Percentiles rank a stretch among this genome's conserved stretches.
These are phyloP conservation scores for Amazona finschi DNA, from an alignment of 2,797 vertebrate genomes.

Conservation along the genomic window DNA sequence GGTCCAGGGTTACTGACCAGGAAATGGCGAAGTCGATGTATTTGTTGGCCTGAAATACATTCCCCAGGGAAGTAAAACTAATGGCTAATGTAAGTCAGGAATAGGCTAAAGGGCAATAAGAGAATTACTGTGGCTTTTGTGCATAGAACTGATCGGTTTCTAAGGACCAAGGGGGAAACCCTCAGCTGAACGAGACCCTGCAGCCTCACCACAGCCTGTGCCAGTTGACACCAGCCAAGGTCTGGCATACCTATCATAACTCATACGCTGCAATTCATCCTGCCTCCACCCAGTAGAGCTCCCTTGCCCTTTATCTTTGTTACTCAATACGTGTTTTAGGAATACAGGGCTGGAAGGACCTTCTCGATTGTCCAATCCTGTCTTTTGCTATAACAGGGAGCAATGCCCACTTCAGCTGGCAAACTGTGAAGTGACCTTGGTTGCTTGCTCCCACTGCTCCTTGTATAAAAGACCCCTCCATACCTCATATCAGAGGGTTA, in stretches of 20 bases:
- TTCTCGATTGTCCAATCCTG: not conserved
- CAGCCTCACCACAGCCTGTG: not conserved
- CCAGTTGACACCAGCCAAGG: not conserved
- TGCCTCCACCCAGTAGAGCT: not conserved
- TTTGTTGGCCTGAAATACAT: not conserved
- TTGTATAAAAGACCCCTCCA: not conserved
- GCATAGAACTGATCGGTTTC: not conserved
- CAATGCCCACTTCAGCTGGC: not conserved
- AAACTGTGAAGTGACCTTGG: not conserved
- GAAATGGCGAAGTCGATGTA: not conserved
- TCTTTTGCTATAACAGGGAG: not conserved
- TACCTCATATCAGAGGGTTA: not conserved
- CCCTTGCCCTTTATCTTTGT: not conserved
- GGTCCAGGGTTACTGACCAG: not conserved
- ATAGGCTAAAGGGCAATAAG: not conserved
- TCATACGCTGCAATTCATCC: not conserved
- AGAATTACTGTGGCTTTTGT: not conserved
- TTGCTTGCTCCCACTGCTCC: not conserved
- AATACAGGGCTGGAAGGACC: not conserved
- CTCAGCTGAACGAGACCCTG: not conserved
- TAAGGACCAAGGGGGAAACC: not conserved
- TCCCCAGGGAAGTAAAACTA: not conserved
- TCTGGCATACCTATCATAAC: not conserved
- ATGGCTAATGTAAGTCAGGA: not conserved
- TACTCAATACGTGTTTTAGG: not conserved